Evolutionary conservation across 2,888 invertebrate species (phyloP), one percentile per base, ranked within the genome.

Genomic region (Saturnia pavonia): DNA sequence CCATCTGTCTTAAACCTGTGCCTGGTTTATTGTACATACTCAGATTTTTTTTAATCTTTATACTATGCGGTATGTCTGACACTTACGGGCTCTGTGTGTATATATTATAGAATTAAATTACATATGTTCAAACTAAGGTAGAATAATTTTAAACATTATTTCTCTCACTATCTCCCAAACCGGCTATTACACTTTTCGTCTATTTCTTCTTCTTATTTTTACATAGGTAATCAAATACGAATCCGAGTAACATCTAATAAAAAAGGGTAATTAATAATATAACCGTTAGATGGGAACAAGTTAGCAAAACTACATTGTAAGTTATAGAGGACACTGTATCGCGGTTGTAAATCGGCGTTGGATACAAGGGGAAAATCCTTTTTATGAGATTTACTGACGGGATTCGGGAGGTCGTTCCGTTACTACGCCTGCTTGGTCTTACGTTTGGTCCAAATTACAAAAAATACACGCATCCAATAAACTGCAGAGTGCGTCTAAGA

Each of bases 301-400:
- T 70, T 69, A 67, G 69, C 70, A 78, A 75, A 80, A 79, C 78
- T 80, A 78, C 78, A 77, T 78, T 72, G 78, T 83, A 82, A 82
- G 78, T 81, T 77, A 85, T 82, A 82, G 81, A 81, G 77, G 79
- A 76, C 75, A 78, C 74, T 75, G 82, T 87, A 82, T 85, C 85
- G 88, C 75, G 88, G 88, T 82, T 85, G 88, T 91, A 91, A 92
- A 91, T 92, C 88, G 91, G 82, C 80, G 82, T 78, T 78, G 85
- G 88, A 87, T 88, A 91, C 90, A 91, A 88, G 86, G 85, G 80
- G 87, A 81, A 87, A 91, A 91, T 91, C 90, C 90, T 89, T 90
- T 90, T 90, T 90, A 89, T 85, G 86, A 92, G 91, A 92, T 92
- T 92, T 92, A 92, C 91, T 80, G 88, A 78, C 82, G 87, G 88